Evolutionary conservation across 2,888 invertebrate genomes (phyloP), one percentile per base, ranked within the genome.

Genomic region (Malthinus flaveolus): DNA sequence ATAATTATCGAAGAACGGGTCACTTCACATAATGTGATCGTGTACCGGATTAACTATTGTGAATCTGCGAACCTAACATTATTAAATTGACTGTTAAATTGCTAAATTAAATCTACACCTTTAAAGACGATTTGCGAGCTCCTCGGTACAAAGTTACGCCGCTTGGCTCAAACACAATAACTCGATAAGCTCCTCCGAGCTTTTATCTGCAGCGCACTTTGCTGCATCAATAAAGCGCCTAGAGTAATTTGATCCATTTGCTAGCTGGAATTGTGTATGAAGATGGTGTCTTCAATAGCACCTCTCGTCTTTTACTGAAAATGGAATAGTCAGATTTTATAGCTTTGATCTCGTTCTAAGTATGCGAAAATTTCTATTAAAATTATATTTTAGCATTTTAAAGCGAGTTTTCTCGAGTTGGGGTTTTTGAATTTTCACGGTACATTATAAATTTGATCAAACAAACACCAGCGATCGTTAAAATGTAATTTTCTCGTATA

Each of bases 181-280:
- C 52, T 33, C 52, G 52, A 52, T 52, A 52, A 52, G 52, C 52
- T 44, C 11, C 39, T 23, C 23, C 15, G 35, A 33, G 53, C 53
- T 53, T 53, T 53, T 53, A 47, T 53, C 53, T 53, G 53, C 53
- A 53, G 47, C 46, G 47, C 47, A 45, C 52, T 44, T 46, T 53
- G 53, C 47, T 37, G 53, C 53, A 53, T 53, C 53, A 47, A 53
- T 47, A 53, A 53, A 53, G 39, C 36, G 53, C 47, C 47, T 36
- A 45, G 39, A 47, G 53, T 53, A 53, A 53, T 53, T 53, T 53
- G 53, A 53, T 53, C 53, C 53, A 53, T 53, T 53, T 53, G 53
- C 45, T 53, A 32, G 53, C 32, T 36, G 37, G 47, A 45, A 47
- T 47, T 53, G 53, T 45, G 47, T 23, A 5, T 23, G 36, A 47